Conservation (phyloP, 2,888 invertebrate species). For the Druceiella hillmani region DNA sequence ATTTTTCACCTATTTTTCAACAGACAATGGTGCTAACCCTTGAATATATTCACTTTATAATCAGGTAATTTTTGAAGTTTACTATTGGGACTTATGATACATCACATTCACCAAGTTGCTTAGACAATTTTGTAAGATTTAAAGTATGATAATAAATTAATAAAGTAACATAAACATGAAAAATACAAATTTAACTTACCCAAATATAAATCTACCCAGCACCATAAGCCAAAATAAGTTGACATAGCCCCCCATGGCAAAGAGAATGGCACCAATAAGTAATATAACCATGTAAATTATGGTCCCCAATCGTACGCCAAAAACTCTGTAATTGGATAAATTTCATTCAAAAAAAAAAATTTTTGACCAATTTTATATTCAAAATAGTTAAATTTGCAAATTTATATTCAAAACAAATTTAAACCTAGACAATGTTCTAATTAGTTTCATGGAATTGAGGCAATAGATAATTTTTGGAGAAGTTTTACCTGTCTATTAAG, state of each 20-base stretch:
- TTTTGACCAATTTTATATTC: no score
- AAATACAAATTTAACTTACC: conserved; percentile 52
- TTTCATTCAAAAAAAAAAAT: conserved; percentile 7
- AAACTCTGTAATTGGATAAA: conserved; percentile 57
- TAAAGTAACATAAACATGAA: background rate
- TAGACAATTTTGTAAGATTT: conserved; percentile 3
- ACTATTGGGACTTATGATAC: conserved; percentile 4
- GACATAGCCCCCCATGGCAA: conserved; percentile 77
- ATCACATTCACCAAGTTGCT: background rate
- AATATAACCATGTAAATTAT: conserved; percentile 86
- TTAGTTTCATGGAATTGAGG: conserved; percentile 9
- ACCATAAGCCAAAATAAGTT: conserved; percentile 87
- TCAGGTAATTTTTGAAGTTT: no score
- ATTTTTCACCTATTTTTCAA: no score
- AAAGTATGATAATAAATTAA: background rate
- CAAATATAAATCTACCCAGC: conserved; percentile 90
- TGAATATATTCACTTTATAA: no score
- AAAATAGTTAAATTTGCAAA: conserved; percentile 1
- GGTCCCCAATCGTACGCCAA: conserved; percentile 90
- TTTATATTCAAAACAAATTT: background rate
- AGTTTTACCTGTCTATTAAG: conserved; percentile 75
- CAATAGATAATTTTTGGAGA: conserved; percentile 12
- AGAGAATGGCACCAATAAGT: conserved; percentile 80
- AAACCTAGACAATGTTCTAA: background rate
- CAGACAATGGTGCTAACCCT: no score